Evolutionary conservation across 30 jellyfish, hydroid and myxozoan genomes (phyloP), one percentile per base, ranked within the genome.

Genomic region (Pelagia noctiluca): DNA sequence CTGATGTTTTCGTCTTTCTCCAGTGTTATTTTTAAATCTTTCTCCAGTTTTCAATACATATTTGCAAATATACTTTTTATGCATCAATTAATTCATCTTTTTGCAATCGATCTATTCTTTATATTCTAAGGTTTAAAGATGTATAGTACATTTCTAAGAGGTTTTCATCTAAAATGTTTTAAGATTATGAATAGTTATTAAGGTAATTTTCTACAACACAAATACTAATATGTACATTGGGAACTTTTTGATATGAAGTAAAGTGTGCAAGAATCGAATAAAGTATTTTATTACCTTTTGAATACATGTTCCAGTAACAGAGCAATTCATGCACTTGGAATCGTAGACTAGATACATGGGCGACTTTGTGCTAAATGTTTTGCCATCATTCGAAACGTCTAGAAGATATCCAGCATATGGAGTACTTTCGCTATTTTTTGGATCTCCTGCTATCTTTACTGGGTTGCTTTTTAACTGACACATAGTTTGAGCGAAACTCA

Each of bases 301-400:
- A 69, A 34, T 71, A 54, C 98, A 91, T 1, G 66, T 64, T 25
- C 86, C 90, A 24, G 85, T 79, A 8, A 1, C 25, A 42, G 91
- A 75, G 85, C 98, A 91, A 1, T 70, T 95, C 95, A 91, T 82
- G 73, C 98, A 91, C 35, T 86, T 85, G 18, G 96, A 72, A 71
- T 91, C 98, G 50, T 91, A 90, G 5, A 85, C 73, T 16, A 85
- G 31, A 54, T 84, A 79, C 63, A 91, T 61, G 1, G 98, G 87
- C 1, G 92, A 42, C 33, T 57, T 60, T 10, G 50, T 32, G 34
- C 96, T 85, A 78, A 34, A 91, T 21, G 42, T 75, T 47, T 19
- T 49, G 47, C 91, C 92, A 46, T 91, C 95, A 61, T 91, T 91
- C 22, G 98, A 85, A 3, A 91, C 86, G 19, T 78, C 87, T 42